Base-by-base conservation (phyloP, 1,140 invertebrate genomes). In the Drosophila willistoni region DNA sequence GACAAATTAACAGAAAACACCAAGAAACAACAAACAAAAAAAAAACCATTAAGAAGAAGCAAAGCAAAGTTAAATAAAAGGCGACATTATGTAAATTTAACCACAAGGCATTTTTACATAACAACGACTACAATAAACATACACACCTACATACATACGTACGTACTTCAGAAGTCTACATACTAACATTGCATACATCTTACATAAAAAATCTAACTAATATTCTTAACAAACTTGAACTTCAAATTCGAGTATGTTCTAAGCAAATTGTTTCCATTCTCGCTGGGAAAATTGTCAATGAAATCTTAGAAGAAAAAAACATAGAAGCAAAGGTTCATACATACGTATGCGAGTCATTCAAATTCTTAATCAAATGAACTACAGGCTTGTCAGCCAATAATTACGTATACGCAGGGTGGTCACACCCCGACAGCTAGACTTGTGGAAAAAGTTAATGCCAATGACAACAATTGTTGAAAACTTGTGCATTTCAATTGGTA, bases 1-100 rank as follows among this genome's bases (percentile, higher is more conserved):
- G 42, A 74, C 56, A 66, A 64, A 47, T 39, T 13, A 68, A 70
- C 61, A 39, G 44, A 72, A 12, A 75, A 78, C 72, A 78, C 64
- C 68, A 74, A 77, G 41, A 39, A 69, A 25, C 22, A 25, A 25
- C 22, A 25, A 25, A 2, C 22, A 0, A 25, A 10, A 0, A 25
- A 10, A 6, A 73, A 71, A 56, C 41, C 29, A 29, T 29, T 6
- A 7, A 29, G 42, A 9, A 57, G 33, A 69, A 68, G 44, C 44
- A 22, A 75, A 71, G 17, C 44, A 51, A 51, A 78, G 64, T 81
- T 0, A 36, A 1, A 71, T 72, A 78, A 69, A 75, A 68, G 68
- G 22, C 60, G 22, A 59, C 56, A 36, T 59, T 59, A 19, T 59
- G 56, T 59, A 59, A 67, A 61, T 67, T 66, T 71, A 71, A 74